Conservation (phyloP, 2,888 invertebrate species). For the Tolmerus cingulatus region DNA sequence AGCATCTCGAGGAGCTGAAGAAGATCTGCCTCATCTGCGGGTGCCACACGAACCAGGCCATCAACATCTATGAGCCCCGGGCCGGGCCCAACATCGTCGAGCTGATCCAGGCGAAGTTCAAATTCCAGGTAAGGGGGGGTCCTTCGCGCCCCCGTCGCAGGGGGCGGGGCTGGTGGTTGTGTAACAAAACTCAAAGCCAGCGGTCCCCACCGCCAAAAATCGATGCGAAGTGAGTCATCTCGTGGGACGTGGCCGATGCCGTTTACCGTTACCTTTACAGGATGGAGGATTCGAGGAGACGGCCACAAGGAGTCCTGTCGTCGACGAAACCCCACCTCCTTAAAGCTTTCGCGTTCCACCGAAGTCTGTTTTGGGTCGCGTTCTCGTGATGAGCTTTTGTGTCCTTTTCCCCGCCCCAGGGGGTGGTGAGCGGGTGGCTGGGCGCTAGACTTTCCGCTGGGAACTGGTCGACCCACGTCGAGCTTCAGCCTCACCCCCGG, state of each 20-base stretch:
- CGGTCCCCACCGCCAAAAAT: conserved; percentile 38
- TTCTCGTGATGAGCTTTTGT: background rate
- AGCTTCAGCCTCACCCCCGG: background rate
- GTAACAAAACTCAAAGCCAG: background rate
- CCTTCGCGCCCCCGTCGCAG: background rate
- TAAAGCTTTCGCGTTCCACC: background rate
- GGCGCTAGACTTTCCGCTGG: background rate
- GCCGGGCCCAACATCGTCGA: conserved; percentile 63
- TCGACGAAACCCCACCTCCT: background rate
- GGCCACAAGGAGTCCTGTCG: background rate
- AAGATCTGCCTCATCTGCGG: conserved; percentile 63
- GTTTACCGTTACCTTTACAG: background rate
- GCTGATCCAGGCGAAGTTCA: conserved; percentile 63
- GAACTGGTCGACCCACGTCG: background rate
- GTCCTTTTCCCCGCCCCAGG: background rate
- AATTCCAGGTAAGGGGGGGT: conserved; percentile 59
- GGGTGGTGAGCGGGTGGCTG: background rate
- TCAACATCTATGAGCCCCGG: conserved; percentile 63
- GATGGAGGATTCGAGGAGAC: background rate
- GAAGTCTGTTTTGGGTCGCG: background rate
- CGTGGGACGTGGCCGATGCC: background rate
- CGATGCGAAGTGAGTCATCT: conserved; percentile 45
- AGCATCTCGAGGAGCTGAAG: conserved; percentile 57
- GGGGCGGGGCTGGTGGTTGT: background rate
- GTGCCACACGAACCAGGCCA: conserved; percentile 62